phyloP scores from a whole-genome alignment of 1,140 invertebrate species.

The Pinna nobilis region DNA sequence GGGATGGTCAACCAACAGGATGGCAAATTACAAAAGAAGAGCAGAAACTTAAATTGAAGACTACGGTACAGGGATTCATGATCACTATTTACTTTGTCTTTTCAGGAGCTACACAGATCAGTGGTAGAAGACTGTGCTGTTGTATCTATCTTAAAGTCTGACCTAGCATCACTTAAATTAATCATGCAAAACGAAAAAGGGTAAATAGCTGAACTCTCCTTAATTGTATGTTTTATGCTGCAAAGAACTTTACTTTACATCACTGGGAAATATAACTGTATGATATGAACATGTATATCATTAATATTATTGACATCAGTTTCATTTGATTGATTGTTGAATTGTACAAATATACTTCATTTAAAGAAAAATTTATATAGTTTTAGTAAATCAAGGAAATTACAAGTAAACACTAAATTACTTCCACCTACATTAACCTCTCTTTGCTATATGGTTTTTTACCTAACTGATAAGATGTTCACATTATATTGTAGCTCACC shows the following conservation, averaged over 20 bases:
- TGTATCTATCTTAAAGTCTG: constrained; percentile 69
- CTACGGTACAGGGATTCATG: too few relatives aligned
- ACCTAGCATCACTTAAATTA: constrained; percentile 62
- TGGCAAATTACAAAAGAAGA: too few relatives aligned
- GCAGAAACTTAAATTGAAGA: too few relatives aligned
- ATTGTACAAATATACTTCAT: constrained; percentile 26
- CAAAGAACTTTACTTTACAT: not conserved
- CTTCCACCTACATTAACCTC: too few relatives aligned
- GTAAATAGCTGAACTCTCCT: constrained; percentile 1
- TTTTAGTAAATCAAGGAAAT: too few relatives aligned
- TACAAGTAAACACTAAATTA: too few relatives aligned
- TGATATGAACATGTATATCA: not conserved
- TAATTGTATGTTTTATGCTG: not conserved
- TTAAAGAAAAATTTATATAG: too few relatives aligned
- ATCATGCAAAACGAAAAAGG: constrained; percentile 59
- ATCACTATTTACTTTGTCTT: too few relatives aligned
- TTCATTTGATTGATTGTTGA: constrained; percentile 2
- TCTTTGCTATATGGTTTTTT: not conserved
- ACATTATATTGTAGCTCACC: not conserved
- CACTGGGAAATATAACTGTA: not conserved
- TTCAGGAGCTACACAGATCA: constrained; percentile 82
- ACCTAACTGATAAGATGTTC: not conserved
- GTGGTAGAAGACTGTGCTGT: constrained; percentile 78
- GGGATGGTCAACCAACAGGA: too few relatives aligned
- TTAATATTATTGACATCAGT: not conserved